Conservation (phyloP, 2,888 invertebrate species). For the Congeria kusceri region DNA sequence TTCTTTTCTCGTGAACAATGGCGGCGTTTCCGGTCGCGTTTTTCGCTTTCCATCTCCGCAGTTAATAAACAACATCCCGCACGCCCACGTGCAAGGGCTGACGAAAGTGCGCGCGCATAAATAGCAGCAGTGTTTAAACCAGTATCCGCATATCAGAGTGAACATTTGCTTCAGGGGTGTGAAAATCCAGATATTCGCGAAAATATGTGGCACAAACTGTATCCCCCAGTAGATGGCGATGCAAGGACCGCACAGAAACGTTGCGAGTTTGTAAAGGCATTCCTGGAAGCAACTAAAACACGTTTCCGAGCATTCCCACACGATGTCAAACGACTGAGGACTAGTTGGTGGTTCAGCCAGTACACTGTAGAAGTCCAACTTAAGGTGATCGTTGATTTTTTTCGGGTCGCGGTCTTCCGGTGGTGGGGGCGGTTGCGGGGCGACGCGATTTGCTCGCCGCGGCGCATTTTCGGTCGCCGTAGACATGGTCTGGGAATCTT, state of each 20-base stretch:
- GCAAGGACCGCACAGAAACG: conserved; percentile 45
- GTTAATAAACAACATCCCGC: conserved; percentile 16
- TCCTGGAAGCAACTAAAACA: conserved; percentile 36
- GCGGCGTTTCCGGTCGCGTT: conserved; percentile 31
- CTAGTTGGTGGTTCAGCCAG: conserved; percentile 39
- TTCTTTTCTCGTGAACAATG: conserved; percentile 36
- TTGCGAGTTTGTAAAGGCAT: conserved; percentile 31
- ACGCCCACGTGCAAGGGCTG: conserved; percentile 31
- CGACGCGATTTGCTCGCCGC: conserved; percentile 20
- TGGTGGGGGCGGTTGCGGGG: conserved; percentile 17
- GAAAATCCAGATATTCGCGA: conserved; percentile 42
- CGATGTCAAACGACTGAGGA: conserved; percentile 38
- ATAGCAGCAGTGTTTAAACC: conserved; percentile 35
- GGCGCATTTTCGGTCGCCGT: not conserved
- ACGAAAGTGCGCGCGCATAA: conserved; percentile 29
- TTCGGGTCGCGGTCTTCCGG: conserved; percentile 56
- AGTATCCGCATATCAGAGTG: conserved; percentile 30
- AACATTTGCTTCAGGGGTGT: conserved; percentile 35
- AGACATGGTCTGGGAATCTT: too few relatives aligned
- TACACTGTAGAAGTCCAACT: conserved; percentile 38
- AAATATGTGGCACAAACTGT: conserved; percentile 46
- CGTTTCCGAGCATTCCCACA: conserved; percentile 53
- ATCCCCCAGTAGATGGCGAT: conserved; percentile 55
- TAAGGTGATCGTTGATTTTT: conserved; percentile 42
- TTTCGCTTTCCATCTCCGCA: conserved; percentile 9